Evolutionary conservation across 2,113 vertebrate genomes (phyloP), one percentile per base, ranked within the genome.

Genomic region (Amphiprion ocellaris): DNA sequence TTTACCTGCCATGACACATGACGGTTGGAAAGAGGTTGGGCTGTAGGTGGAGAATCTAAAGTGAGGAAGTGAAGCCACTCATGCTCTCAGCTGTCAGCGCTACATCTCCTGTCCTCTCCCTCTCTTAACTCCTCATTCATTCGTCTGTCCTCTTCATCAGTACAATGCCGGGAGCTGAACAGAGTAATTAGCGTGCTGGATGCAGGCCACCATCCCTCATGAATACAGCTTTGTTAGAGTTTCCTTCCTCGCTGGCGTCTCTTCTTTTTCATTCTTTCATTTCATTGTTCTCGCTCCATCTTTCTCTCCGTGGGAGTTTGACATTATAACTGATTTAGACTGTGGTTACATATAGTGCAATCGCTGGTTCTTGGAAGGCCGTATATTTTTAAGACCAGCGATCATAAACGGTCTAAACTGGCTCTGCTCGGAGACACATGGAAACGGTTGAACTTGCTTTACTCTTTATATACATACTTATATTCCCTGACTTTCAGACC

Each of bases 211-310:
- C 65, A 3, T 75, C 47, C 61, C 73, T 80, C 59, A 79, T 88
- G 83, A 92, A 91, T 88, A 63, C 74, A 59, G 59, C 79, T 86
- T 85, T 87, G 74, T 90, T 85, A 56, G 52, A 77, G 33, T 74
- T 86, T 74, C 72, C 60, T 73, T 72, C 74, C 49, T 85, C 2
- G 63, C 56, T 69, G 61, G 66, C 41, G 3, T 78, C 79, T 70
- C 39, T 21, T 58, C 17, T 64, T 74, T 87, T 69, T 76, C 77
- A 60, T 33, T 75, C 60, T 55, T 58, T 79, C 64, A 50, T 67
- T 79, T 59, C 30, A 62, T 90, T 84, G 69, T 81, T 83, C 70
- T 73, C 33, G 15, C 59, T 72, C 61, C 10, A 26, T 54, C 64
- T 19, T 21, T 77, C 69, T 23, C 65, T 85, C 58, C 33, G 24